Base-by-base conservation (phyloP, 2,113 vertebrate species). In the Gymnogyps californianus region DNA sequence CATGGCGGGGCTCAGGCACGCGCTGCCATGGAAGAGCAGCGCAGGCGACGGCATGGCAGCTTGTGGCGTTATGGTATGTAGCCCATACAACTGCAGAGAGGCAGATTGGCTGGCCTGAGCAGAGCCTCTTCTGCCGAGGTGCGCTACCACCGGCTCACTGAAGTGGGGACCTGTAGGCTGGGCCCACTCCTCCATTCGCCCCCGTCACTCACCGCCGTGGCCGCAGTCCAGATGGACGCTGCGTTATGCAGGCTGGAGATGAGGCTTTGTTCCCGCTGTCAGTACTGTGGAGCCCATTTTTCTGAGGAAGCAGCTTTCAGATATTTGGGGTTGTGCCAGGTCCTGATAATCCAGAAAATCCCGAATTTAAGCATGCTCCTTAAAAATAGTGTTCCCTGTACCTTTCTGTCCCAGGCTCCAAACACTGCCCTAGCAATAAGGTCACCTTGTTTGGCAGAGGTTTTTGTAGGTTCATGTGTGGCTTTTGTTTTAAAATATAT, bases 291-390 rank as follows among this genome's bases (percentile, higher is more conserved):
- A 97, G 94, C 76, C 89, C 82, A 96, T 96, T 97, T 93, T 97
- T 94, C 91, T 96, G 72, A 95, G 62, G 75, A 96, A 86, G 64
- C 82, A 77, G 89, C 93, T 96, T 93, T 96, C 95, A 95, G 46
- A 81, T 93, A 83, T 49, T 70, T 94, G 95, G 85, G 42, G 34
- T 36, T 59, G 55, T 90, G 93, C 97, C 95, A 97, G 75, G 24
- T n/a, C 69, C 46, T 54, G 70, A 55, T 89, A 97, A 95, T 94
- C 94, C 91, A 96, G 94, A 94, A 96, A 94, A 95, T 74, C 58
- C 62, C 67, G 84, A 83, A 87, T 94, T 93, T 87, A 80, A 88
- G 67, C 6, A 3, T 13, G 22, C 52, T 65, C 26, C 49, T 93
- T 88, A 86, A 91, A 93, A 85, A 58, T 10, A 83, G 22, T 4